Evolutionary conservation across 2,797 vertebrate genomes (phyloP), one percentile per base, ranked within the genome.

Genomic region (Pseudomugil tenellus): DNA sequence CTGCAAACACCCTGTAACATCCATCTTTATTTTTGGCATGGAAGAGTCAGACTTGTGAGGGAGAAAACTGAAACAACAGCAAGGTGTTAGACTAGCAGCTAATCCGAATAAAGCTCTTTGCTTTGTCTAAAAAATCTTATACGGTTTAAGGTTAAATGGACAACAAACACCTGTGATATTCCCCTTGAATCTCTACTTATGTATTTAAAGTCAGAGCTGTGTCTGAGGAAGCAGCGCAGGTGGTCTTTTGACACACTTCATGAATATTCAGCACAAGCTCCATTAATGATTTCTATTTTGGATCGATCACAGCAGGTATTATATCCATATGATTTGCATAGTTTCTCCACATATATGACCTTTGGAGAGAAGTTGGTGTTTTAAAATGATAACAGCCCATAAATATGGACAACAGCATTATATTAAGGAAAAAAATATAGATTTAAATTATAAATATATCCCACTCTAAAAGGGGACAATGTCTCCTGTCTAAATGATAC

Each of bases 221-320:
- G 16, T 35, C 25, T 23, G 14, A 16, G 41, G 62, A 54, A 46
- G 32, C 46, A 48, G 8, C 13, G 16, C 28, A 63, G 31, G 46
- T 54, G 46, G 14, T 49, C 35, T 39, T 41, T 2, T 21, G 26
- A 48, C 1, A 1, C n/a, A n/a, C 14, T 52, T 74, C 19, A 79
- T 79, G 31, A 69, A 69, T 83, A 83, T 75, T 74, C 68, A 84
- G 51, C 32, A 46, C 25, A 16, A 48, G n/a, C 43, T 39, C 41
- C 19, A 11, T 32, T 25, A 49, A 71, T 67, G 37, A 43, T 43
- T 43, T 43, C 39, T 19, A 43, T 43, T 43, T 13, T 0, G 23
- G 41, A 71, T 66, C 63, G 65, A 28, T 14, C 57, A 31, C 32
- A 60, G 77, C 25, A 32, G 58, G 68, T 34, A 29, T 35, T 9